Percentiles rank a stretch among this genome's conserved stretches.
Evolutionary conservation across 1,140 invertebrate genomes (phyloP).

Genomic region (Coptotermes formosanus): DNA sequence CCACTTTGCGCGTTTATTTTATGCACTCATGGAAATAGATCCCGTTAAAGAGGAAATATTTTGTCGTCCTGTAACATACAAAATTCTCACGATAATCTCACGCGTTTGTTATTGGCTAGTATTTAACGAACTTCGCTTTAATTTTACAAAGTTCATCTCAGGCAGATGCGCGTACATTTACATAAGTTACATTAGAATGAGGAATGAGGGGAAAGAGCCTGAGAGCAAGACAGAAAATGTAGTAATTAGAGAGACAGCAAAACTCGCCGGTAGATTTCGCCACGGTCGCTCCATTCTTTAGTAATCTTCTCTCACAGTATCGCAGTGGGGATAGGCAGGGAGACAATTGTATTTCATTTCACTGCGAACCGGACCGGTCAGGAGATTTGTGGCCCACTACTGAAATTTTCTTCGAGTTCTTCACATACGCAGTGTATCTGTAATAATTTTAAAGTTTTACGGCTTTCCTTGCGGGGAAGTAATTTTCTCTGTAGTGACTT

Average conservation of each 20-base stretch:
- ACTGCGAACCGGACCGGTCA: not conserved
- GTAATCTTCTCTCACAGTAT: not conserved
- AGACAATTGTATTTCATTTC: constrained; percentile 19
- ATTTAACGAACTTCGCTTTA: not conserved
- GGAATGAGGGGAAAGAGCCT: not conserved
- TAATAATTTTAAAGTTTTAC: too few species aligned
- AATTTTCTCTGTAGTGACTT: too few species aligned
- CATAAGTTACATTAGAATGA: not conserved
- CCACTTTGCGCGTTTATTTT: too few species aligned
- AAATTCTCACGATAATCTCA: too few species aligned
- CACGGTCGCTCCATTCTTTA: constrained; percentile 17
- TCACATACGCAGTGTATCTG: too few species aligned
- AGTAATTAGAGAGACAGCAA: not conserved
- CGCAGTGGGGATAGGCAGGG: not conserved
- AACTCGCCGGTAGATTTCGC: not conserved
- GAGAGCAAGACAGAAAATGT: not conserved
- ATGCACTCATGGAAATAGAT: too few species aligned
- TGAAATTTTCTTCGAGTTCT: too few species aligned
- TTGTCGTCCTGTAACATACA: too few species aligned
- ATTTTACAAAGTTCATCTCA: not conserved
- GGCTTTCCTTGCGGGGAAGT: too few species aligned
- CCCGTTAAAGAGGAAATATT: too few species aligned
- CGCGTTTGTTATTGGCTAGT: too few species aligned
- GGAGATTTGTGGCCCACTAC: not conserved
- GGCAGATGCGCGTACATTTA: not conserved